Evolutionary conservation across 1,140 invertebrate genomes (phyloP).

Genomic region (Lordiphosa stackelbergi): DNA sequence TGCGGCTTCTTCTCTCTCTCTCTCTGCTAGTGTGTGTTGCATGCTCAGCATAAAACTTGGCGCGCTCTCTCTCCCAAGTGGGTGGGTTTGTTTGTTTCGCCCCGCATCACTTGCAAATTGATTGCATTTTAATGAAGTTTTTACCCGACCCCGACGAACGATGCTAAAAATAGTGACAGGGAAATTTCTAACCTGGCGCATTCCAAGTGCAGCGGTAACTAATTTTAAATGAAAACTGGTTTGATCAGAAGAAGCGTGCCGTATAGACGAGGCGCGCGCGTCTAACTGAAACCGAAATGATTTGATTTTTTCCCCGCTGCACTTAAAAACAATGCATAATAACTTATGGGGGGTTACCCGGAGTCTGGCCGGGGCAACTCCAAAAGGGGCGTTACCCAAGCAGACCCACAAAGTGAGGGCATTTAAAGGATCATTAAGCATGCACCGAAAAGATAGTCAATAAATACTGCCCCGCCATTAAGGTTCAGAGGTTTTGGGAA

Average conservation of each 20-base stretch:
- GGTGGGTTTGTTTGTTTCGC: slow-evolving; percentile 60
- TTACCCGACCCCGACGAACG: slow-evolving; percentile 7
- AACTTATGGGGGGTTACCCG: slow-evolving; percentile 31
- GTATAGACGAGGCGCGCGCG: slow-evolving; percentile 24
- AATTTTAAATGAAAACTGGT: slow-evolving; percentile 65
- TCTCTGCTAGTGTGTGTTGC: slow-evolving; percentile 29
- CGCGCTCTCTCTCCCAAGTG: slow-evolving; percentile 37
- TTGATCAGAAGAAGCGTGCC: slow-evolving; percentile 59
- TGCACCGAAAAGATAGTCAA: slow-evolving; percentile 20
- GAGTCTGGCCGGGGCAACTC: slow-evolving; percentile 24
- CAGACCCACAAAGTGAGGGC: slow-evolving; percentile 3
- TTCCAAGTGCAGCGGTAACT: slow-evolving; percentile 50
- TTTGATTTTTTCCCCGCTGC: slow-evolving; percentile 53
- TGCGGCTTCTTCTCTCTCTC: slow-evolving; percentile 33
- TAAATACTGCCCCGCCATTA: slow-evolving; percentile 6
- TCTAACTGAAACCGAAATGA: slow-evolving; percentile 69
- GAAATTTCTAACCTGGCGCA: slow-evolving; percentile 54
- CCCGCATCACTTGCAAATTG: slow-evolving; percentile 62
- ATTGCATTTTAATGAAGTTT: slow-evolving; percentile 62
- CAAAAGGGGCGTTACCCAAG: slow-evolving; percentile 46
- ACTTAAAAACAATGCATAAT: slow-evolving; percentile 29
- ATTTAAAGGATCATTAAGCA: slow-evolving; percentile 60
- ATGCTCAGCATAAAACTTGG: slow-evolving; percentile 49
- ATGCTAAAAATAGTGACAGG: slow-evolving; percentile 63
- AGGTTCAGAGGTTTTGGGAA: too few species aligned